phyloP scores from a whole-genome alignment of 2,888 invertebrate genomes.

The Tricholauxania praeusta region DNA sequence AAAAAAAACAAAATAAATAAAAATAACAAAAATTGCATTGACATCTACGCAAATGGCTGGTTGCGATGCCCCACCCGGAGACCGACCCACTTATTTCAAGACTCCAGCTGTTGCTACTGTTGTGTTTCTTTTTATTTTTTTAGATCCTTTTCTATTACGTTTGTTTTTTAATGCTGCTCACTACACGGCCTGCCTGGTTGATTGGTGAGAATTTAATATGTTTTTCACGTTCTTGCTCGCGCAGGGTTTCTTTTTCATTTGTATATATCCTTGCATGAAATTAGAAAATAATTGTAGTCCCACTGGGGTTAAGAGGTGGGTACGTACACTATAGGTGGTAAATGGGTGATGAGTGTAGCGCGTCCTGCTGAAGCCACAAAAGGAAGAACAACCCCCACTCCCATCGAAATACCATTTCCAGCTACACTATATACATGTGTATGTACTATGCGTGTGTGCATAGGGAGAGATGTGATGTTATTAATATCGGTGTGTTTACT shows the following conservation, averaged over 20 bases:
- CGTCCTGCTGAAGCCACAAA: background rate
- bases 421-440: no score
- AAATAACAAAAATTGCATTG: no score
- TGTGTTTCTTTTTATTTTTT: no score
- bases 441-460: background rate
- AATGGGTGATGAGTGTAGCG: background rate
- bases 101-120: no score
- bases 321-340: background rate
- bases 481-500: slow-evolving; percentile 8
- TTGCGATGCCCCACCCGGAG: no score
- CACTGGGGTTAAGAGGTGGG: slow-evolving; percentile 39
- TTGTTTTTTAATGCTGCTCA: no score
- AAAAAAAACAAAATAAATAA: no score
- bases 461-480: slow-evolving; percentile 14
- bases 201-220: slow-evolving; percentile 26
- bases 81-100: no score
- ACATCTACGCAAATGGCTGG: no score
- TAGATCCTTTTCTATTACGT: no score
- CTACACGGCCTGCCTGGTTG: no score
- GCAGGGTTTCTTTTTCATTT: slow-evolving; percentile 51
- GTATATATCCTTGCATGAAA: slow-evolving; percentile 53
- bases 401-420: background rate
- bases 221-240: slow-evolving; percentile 36
- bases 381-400: background rate
- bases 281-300: slow-evolving; percentile 58